Evolutionary conservation across 2,888 invertebrate genomes (phyloP), one percentile per base, ranked within the genome.

Genomic region (Drosophila bunnanda): DNA sequence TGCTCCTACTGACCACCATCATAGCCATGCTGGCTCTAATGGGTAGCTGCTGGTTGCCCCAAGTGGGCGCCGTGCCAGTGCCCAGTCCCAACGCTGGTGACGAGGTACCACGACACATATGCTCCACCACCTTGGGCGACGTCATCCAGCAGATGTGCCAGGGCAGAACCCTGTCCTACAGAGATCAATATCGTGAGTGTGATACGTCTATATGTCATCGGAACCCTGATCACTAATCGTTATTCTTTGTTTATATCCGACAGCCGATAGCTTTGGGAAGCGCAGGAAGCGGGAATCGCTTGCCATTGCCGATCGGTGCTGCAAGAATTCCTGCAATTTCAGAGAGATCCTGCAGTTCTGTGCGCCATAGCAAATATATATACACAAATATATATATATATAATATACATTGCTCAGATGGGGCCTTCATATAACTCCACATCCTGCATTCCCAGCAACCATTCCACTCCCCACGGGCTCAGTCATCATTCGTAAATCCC

Each of bases 91-190:
- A 50, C 20, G 20, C 39, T n/a, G 17, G n/a, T n/a, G 12, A 36
- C 44, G n/a, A 76, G 32, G 64, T 81, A 25, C 89, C 87, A 34
- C 77, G 78, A 15, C 89, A 77, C 59, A 88, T 83, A 20, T 90
- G 89, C 67, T 92, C 92, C 75, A 91, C 90, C 70, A 80, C 73
- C 38, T 79, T 92, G 25, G 82, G 83, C 56, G 90, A 91, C 22
- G 75, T 88, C 60, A 90, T 92, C 17, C 79, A 87, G 32, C 25
- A 77, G 3, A 80, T 90, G 56, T 92, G 92, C 48, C 78, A 86
- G 15, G 90, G 90, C 13, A 83, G 79, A 30, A 91, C 88, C 28
- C 71, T 82, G 44, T 90, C 92, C 6, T 76, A 91, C 57, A 82
- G 82, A 48, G 68, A 77, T 43, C 30, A 71, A 54, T 90, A 78